Conservation (phyloP, 2,797 vertebrate species). For the Oophaga sylvatica region DNA sequence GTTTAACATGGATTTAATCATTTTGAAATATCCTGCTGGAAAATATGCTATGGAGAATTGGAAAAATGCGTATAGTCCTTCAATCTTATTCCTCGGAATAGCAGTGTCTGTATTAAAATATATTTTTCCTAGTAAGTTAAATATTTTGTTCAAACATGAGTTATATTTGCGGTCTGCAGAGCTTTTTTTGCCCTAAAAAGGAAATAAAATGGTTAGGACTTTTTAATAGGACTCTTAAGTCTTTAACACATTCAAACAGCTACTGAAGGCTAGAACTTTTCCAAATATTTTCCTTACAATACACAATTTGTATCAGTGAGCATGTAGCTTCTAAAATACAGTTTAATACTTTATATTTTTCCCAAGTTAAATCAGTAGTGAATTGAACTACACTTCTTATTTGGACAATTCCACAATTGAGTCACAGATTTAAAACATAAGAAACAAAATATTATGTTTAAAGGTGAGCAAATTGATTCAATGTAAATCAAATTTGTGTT, state of each 20-base stretch:
- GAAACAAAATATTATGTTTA: no score
- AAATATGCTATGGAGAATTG: slow-evolving; percentile 46
- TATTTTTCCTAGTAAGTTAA: slow-evolving; percentile 43
- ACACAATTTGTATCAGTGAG: not conserved
- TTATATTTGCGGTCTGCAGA: slow-evolving; percentile 44
- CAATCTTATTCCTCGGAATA: slow-evolving; percentile 37
- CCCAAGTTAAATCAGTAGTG: not conserved
- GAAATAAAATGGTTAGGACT: slow-evolving; percentile 39
- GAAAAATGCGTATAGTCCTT: slow-evolving; percentile 47
- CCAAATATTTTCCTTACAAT: not conserved
- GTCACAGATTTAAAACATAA: not conserved
- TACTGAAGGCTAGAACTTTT: slow-evolving; percentile 41
- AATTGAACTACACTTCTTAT: not conserved
- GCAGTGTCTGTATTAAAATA: slow-evolving; percentile 40
- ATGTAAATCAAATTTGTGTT: no score
- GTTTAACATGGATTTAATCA: slow-evolving; percentile 36
- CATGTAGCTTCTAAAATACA: not conserved
- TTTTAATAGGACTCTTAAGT: slow-evolving; percentile 35
- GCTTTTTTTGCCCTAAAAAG: slow-evolving; percentile 48
- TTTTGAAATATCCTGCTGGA: slow-evolving; percentile 38
- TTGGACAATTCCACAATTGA: not conserved
- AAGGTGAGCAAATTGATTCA: no score
- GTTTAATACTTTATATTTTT: not conserved
- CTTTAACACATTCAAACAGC: slow-evolving; percentile 43
- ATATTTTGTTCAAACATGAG: slow-evolving; percentile 45